A percentile compares a stretch with the other conserved stretches of the same genome.
Evolutionary conservation across 2,113 vertebrate species (phyloP).

Genomic region (Leptobrachium leishanense): DNA sequence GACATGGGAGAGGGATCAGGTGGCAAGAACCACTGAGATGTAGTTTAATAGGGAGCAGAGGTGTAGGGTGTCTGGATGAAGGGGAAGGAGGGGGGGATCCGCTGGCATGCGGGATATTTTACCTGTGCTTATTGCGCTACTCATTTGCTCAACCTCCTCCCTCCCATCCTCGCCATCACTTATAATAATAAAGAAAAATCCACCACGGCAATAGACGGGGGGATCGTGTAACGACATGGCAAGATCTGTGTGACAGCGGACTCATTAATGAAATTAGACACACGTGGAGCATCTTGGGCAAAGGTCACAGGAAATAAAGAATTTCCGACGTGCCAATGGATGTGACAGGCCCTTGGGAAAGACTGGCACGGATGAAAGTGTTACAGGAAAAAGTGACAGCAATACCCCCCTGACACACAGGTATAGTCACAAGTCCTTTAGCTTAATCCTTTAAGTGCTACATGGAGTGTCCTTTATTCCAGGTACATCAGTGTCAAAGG

Average conservation of each 20-base stretch:
- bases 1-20: slow-evolving; percentile 28
- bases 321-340: slow-evolving; percentile 10
- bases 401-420: background rate
- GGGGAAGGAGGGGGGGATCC: slow-evolving; percentile 15
- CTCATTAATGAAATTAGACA: slow-evolving; percentile 48
- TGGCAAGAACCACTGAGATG: slow-evolving; percentile 30
- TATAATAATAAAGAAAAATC: slow-evolving; percentile 41
- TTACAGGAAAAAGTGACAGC: background rate
- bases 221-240: slow-evolving; percentile 46
- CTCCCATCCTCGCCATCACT: slow-evolving; percentile 12
- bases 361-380: background rate
- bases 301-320: slow-evolving; percentile 45
- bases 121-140: slow-evolving; percentile 38
- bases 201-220: slow-evolving; percentile 23
- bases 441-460: background rate
- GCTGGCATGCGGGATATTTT: slow-evolving; percentile 42
- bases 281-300: slow-evolving; percentile 38
- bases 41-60: slow-evolving; percentile 18
- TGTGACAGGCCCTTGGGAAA: background rate
- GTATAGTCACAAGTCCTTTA: background rate
- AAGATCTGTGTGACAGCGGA: slow-evolving; percentile 43
- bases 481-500: no score
- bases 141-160: slow-evolving; percentile 38
- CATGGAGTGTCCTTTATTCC: background rate
- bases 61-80: slow-evolving; percentile 29